Evolutionary conservation across 2,797 vertebrate genomes (phyloP), one percentile per base, ranked within the genome.

Genomic region (Schizopygopsis pylzovi): DNA sequence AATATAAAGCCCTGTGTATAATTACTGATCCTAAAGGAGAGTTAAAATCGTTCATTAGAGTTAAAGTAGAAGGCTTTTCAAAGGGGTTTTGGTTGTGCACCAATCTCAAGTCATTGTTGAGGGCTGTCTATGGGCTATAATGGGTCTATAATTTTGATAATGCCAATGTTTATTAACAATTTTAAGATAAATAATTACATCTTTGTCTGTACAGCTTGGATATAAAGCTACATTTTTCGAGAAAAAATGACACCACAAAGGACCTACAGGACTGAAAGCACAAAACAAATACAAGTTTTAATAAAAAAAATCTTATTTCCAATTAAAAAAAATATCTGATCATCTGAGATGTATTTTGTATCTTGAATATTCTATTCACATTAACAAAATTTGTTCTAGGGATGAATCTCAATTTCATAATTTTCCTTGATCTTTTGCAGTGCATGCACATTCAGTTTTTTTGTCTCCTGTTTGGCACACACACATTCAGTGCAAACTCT

Each of bases 401-500:
- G 10, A 56, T 75, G 4, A 39, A 13, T 76, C 28, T 56, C 10
- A 56, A 22, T 39, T 77, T 76, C 0, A 3, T 33, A 0, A 7
- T 59, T 59, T 22, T 25, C 25, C 20, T 54, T 56, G 2, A 77
- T 76, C 10, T 37, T 75, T 76, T 54, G 28, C 37, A 77, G 37
- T 59, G 76, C 76, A 78, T 9, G 54, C 13, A 59, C 37, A 59
- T 41, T 76, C 18, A 33, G 33, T 63, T 16, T 68, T 11, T 88
- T 88, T 91, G 86, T 90, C 91, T 87, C 85, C 89, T 91, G 59
- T 85, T 87, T 91, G 85, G 9, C 63, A 13, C 49, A 56, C 33
- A 59, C 41, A 28, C 25, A 45, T 25, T 61, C 2, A 56, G 41
- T 54, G 13, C 79, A 73, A 41, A 76, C 67, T 91, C 79, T 90